phyloP scores from a whole-genome alignment of 2,113 vertebrate genomes.

The Glareola pratincola region DNA sequence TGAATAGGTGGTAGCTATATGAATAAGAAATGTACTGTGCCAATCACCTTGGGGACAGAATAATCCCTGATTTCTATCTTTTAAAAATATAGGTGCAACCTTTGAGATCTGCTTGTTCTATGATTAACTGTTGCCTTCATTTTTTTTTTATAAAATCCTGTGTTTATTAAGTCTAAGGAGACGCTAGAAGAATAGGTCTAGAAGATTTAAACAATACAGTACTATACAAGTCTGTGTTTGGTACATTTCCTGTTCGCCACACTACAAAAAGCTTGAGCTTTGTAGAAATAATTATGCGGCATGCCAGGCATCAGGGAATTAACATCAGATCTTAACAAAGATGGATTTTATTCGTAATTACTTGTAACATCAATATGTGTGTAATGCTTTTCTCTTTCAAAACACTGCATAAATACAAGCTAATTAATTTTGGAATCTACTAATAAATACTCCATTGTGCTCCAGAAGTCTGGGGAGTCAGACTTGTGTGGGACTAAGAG shows the following conservation, averaged over 20 bases:
- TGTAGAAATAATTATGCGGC: neutral
- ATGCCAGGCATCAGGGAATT: neutral
- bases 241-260: neutral
- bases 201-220: neutral
- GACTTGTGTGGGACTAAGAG: neutral
- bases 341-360: neutral
- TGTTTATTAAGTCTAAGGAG: neutral
- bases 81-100: neutral
- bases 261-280: neutral
- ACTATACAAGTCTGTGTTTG: neutral
- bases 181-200: neutral
- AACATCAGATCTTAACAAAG: neutral
- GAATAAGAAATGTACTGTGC: neutral
- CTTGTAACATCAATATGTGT: neutral
- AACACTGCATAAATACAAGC: neutral
- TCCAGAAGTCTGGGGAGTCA: neutral
- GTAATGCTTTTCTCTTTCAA: neutral
- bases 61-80: neutral
- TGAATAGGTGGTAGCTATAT: neutral
- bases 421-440: neutral
- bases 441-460: neutral
- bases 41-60: neutral
- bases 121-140: neutral
- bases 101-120: neutral
- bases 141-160: neutral